Evolutionary conservation across 92 coral and sea anemone genomes (phyloP).

Genomic region (Isaurus tuberculatus): DNA sequence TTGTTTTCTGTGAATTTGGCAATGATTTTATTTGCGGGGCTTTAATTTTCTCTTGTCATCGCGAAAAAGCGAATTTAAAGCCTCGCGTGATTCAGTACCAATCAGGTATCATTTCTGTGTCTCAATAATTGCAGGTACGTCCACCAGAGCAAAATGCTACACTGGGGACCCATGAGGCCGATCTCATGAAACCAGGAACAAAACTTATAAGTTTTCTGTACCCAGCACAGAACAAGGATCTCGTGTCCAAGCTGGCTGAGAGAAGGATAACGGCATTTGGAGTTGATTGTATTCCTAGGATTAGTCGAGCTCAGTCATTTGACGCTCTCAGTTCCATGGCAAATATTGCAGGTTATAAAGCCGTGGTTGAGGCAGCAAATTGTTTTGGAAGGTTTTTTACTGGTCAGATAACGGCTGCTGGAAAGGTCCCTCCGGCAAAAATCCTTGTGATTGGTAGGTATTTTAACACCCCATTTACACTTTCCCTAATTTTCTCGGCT

Average conservation of each 20-base stretch:
- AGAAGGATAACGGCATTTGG: slow-evolving; percentile 91
- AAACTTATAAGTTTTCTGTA: slow-evolving; percentile 89
- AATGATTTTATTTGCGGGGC: no score
- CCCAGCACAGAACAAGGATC: slow-evolving; percentile 96
- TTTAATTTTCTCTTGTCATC: no score
- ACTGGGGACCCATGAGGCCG: slow-evolving; percentile 83
- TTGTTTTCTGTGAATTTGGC: no score
- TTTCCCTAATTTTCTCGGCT: no score
- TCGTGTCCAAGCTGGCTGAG: slow-evolving; percentile 78
- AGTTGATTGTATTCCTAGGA: slow-evolving; percentile 96
- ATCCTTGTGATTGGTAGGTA: slow-evolving; percentile 91
- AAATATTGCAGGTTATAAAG: slow-evolving; percentile 98
- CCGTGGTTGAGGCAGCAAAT: slow-evolving; percentile 97
- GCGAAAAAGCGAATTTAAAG: no score
- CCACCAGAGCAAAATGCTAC: slow-evolving; percentile 82
- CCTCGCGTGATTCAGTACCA: no score
- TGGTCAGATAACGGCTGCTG: slow-evolving; percentile 99
- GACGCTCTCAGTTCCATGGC: slow-evolving; percentile 99
- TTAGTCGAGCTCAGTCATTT: slow-evolving; percentile 92
- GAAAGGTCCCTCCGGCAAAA: slow-evolving; percentile 99
- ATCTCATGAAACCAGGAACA: slow-evolving; percentile 90
- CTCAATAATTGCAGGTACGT: slow-evolving; percentile 72
- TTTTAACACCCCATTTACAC: no score
- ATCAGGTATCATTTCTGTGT: neutral
- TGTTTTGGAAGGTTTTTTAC: slow-evolving; percentile 97